Evolutionary conservation across 2,888 invertebrate genomes (phyloP).

Genomic region (Odontocolon sp.): DNA sequence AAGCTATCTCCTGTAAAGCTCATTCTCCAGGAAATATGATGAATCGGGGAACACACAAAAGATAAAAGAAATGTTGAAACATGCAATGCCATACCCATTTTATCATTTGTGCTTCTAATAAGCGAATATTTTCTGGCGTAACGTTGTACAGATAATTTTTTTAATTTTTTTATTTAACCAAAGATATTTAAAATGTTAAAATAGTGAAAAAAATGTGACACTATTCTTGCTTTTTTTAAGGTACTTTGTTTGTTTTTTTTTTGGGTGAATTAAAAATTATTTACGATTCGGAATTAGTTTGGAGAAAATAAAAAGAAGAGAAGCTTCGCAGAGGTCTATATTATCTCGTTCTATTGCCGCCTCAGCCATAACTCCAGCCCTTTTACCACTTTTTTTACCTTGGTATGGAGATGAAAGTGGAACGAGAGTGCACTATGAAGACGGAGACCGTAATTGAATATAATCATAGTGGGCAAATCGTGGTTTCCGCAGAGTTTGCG

Average conservation of each 20-base stretch:
- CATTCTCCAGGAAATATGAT: neutral
- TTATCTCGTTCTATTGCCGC: conserved; percentile 26
- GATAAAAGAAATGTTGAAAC: neutral
- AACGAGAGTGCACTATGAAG: conserved; percentile 25
- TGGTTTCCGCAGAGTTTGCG: conserved; percentile 27
- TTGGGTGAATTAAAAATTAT: neutral
- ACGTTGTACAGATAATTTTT: too few species aligned
- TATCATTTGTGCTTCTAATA: too few species aligned
- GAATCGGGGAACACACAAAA: neutral
- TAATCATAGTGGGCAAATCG: conserved; percentile 54
- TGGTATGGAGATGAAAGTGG: conserved; percentile 34
- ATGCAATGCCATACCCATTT: neutral
- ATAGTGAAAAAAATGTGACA: too few species aligned
- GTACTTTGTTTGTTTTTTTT: neutral
- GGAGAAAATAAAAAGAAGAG: too few species aligned
- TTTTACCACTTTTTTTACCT: conserved; percentile 14
- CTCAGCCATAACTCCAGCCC: neutral
- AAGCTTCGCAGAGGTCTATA: neutral
- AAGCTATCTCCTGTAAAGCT: neutral
- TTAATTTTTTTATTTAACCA: too few species aligned
- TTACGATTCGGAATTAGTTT: neutral
- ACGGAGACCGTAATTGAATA: conserved; percentile 49
- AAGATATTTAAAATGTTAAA: too few species aligned
- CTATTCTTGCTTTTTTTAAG: too few species aligned
- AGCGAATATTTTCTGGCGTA: too few species aligned